phyloP scores from a whole-genome alignment of 2,113 vertebrate genomes.

The Paramormyrops kingsleyae region DNA sequence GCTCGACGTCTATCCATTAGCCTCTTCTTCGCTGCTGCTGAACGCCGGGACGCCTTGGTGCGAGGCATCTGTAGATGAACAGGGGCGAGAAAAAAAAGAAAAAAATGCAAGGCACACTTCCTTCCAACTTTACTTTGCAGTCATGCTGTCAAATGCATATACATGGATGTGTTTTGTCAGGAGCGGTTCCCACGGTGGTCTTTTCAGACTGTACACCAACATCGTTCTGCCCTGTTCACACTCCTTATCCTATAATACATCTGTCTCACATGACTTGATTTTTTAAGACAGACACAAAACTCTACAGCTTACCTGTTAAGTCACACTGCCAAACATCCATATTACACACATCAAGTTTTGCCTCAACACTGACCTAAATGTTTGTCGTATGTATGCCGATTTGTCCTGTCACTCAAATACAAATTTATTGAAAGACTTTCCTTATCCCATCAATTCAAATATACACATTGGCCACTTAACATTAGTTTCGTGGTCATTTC shows the following conservation, averaged over 20 bases:
- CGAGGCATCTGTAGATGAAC: not conserved
- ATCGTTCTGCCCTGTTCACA: not conserved
- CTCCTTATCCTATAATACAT: not conserved
- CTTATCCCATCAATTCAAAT: not conserved
- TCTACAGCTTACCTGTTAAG: too few species aligned
- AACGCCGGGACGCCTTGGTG: not conserved
- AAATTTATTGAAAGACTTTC: not conserved
- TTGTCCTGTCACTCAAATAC: not conserved
- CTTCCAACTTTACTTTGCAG: not conserved
- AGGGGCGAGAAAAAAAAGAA: not conserved
- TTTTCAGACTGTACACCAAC: not conserved
- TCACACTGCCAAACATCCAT: too few species aligned
- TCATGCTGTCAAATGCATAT: not conserved
- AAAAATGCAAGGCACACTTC: not conserved
- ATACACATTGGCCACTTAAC: not conserved
- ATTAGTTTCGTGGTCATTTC: not conserved
- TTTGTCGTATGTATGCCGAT: not conserved
- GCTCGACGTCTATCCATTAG: not conserved
- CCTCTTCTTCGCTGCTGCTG: not conserved
- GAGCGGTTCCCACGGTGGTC: not conserved
- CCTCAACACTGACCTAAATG: not conserved
- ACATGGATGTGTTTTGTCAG: not conserved
- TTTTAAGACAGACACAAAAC: not conserved
- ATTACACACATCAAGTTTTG: too few species aligned
- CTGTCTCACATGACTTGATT: not conserved